Evolutionary conservation across 2,888 invertebrate genomes (phyloP), one percentile per base, ranked within the genome.

Genomic region (Apoda limacodes): DNA sequence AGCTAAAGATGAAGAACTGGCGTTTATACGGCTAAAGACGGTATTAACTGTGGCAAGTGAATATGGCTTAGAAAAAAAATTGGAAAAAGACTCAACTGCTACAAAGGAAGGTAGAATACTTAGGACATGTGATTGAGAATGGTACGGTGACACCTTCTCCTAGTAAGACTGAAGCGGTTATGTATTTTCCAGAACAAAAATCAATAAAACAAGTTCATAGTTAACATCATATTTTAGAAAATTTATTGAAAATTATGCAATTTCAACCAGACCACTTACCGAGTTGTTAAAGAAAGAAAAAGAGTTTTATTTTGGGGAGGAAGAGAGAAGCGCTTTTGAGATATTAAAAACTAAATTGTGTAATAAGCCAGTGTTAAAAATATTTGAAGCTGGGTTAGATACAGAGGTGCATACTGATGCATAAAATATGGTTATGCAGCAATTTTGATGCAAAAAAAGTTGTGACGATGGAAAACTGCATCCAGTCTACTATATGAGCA

Each of bases 151-250:
- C 13, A 10, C 49, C 47, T 12, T 25, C 39, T 4, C 9, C 34
- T 12, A 42, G 37, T 0, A 49, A 49, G 13, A 45, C 24, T 5
- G 24, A 43, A 4, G 45, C 43, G 2, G 43, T 46, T 1, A 11
- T 25, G 25, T 9, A 11, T 5, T 25, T 13, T 13, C 25, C 13
- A 11, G 13, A 13, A 5, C 25, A n/a, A 13, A 33, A 10, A 14
- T 10, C n/a, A 10, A 7, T 3, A 9, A 3, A 7, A 11, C 4
- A 22, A 22, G 9, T 22, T 5, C 4, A 5, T 4, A 22, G 22
- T 22, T 22, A 10, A n/a, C n/a, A n/a, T n/a, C n/a, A n/a, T n/a
- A n/a, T n/a, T n/a, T n/a, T n/a, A n/a, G n/a, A n/a, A n/a, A n/a
- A n/a, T n/a, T n/a, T n/a, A n/a, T n/a, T n/a, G n/a, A n/a, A n/a